Base-by-base conservation (phyloP, 1,140 invertebrate genomes). In the Dreissena rostriformis region DNA sequence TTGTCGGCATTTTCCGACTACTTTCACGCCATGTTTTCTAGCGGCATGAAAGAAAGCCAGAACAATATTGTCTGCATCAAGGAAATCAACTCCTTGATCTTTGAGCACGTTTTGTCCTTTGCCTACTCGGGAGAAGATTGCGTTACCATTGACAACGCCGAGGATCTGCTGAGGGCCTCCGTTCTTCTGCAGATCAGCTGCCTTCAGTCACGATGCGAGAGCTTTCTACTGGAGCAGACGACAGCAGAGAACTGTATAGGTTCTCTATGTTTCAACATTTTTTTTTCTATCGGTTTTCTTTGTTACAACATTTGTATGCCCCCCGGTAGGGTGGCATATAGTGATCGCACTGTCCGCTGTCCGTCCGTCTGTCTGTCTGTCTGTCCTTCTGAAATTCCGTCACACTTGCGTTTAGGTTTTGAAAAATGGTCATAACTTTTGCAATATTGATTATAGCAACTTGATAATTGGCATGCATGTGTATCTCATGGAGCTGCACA, bases 21-120 rank as follows among this genome's bases (percentile, higher is more conserved):
- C 73, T 88, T 88, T 52, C 82, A 90, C 55, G 87, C 86, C 66
- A 88, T 90, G 89, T 89, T 90, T 79, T 86, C 88, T 6, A 88
- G 88, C 52, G 88, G 89, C 7, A 90, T 91, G 88, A 84, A 85
- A 28, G 88, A 91, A 77, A 86, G 86, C 74, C 82, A 87, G 49
- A 87, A 86, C 17, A 89, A 89, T 39, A 70, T 89, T 17, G 88
- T 90, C 15, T 86, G 86, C 65, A 87, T 89, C 14, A 86, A 91
- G 66, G 87, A 89, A n/a, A 88, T 88, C 17, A 86, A 87, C 29
- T 80, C 81, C 28, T 24, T 80, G n/a, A 84, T 88, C 17, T 88
- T 90, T 86, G 82, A 82, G 53, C 82, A 87, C 28, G 87, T 90
- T 51, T 61, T 90, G n/a, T 82, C 80, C 22, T 90, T 87, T 72